These are phyloP conservation scores for Phrynocephalus vlangalii DNA, from an alignment of 2,797 vertebrate species.

Conservation along the genomic window DNA sequence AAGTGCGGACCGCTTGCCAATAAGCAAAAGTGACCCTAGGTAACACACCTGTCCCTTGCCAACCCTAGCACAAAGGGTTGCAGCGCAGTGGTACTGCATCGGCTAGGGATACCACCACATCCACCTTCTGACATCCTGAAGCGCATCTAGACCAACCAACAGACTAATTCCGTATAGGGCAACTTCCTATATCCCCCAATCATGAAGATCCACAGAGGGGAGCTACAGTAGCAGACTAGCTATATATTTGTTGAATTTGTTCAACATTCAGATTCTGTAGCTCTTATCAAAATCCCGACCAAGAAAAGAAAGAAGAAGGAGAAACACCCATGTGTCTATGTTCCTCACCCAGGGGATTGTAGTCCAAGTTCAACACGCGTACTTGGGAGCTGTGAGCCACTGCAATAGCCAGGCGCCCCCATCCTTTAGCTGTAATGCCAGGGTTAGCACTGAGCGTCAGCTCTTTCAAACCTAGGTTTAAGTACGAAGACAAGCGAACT, in stretches of 20 bases:
- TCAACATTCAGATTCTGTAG: background rate
- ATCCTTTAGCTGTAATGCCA: constrained; percentile 90
- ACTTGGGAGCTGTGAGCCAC: constrained; percentile 97
- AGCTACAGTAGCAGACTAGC: background rate
- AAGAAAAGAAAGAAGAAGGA: background rate
- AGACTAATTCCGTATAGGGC: background rate
- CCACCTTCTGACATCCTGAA: background rate
- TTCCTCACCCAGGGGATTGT: constrained; percentile 91
- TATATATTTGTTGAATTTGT: background rate
- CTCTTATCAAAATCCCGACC: background rate
- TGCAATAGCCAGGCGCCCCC: constrained; percentile 91
- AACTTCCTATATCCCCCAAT: background rate
- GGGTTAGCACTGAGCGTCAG: constrained; percentile 94
- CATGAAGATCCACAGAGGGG: background rate
- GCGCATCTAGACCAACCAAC: background rate
- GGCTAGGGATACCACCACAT: background rate
- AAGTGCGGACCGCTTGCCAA: background rate
- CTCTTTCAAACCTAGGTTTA: constrained; percentile 88
- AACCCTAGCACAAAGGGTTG: background rate
- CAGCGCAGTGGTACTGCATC: too few relatives aligned
- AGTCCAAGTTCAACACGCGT: constrained; percentile 94
- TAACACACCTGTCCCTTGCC: background rate
- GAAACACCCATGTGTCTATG: accelerated
- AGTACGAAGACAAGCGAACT: constrained; percentile 51
- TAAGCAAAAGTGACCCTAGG: background rate